Base-by-base conservation (phyloP, 2,113 vertebrate species). In the Camelus bactrianus region DNA sequence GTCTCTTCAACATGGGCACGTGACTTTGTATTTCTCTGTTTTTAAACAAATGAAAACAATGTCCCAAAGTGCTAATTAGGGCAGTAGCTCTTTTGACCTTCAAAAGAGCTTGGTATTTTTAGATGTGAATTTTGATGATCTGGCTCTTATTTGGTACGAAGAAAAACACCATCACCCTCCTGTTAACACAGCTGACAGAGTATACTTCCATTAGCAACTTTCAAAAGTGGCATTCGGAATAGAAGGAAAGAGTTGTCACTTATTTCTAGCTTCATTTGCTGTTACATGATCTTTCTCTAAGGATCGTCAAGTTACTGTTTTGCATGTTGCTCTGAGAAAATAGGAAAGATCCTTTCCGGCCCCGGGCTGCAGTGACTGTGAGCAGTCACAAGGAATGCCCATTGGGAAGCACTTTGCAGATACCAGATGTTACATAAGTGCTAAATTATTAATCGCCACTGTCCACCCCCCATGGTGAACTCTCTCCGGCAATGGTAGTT, bases 391-490 rank as follows among this genome's bases (percentile, higher is more conserved):
- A 60, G 65, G 20, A 72, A 76, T 46, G 48, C 48, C 28, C 69
- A 26, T 32, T 3, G 48, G 30, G 24, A 38, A 70, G 32, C 10
- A 7, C 3, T 67, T 48, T 26, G 19, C 20, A 15, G 72, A 6
- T 35, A 42, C 70, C 60, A 30, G 52, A 28, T n/a, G 67, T 30
- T 52, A 26, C 26, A 5, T 2, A 7, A 58, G n/a, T 22, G 42
- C 50, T 3, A 17, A 52, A 26, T 32, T 26, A 62, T 52, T 52
- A 24, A 52, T 38, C 15, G 58, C 28, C 20, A 17, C 67, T 46
- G 1, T 13, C 56, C 46, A 5, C 13, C 4, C 10, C 20, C 5
- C 4, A 1, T 2, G 13, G 28, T 56, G 75, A 67, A 19, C 26
- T 60, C 26, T 28, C 26, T 38, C 62, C 17, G 30, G 64, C 15